Evolutionary conservation across 1,140 invertebrate species (phyloP).

Genomic region (Megathymus violae): DNA sequence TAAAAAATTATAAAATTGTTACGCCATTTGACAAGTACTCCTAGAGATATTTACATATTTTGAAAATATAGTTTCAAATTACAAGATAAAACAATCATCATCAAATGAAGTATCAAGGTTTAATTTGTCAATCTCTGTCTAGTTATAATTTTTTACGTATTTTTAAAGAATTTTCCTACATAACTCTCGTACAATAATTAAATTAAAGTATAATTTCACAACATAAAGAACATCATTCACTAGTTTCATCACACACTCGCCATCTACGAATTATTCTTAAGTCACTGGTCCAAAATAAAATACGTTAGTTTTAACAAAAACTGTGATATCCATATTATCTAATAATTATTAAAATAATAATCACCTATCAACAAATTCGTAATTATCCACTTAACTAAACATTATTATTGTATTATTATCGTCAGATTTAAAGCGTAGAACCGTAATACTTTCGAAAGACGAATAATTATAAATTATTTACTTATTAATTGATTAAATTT

Average conservation of each 20-base stretch:
- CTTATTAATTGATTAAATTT: conserved; percentile 43
- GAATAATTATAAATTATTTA: conserved; percentile 49
- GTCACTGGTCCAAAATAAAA: conserved; percentile 61
- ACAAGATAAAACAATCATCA: neutral
- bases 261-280: conserved; percentile 43
- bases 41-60: neutral
- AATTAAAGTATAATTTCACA: conserved; percentile 3
- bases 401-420: conserved; percentile 61
- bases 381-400: conserved; percentile 46
- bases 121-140: neutral
- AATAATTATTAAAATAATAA: conserved; percentile 41
- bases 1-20: conserved; percentile 33
- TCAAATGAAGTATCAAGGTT: conserved; percentile 14
- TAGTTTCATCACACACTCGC: neutral
- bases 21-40: conserved; percentile 30
- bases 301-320: conserved; percentile 52
- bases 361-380: conserved; percentile 52
- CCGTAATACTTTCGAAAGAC: conserved; percentile 72
- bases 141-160: neutral
- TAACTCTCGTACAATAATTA: neutral
- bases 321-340: conserved; percentile 39
- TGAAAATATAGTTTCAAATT: neutral
- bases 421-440: conserved; percentile 76
- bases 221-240: conserved; percentile 4
- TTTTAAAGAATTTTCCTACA: neutral